Conservation (phyloP, 2,888 invertebrate genomes). For the Catocala nupta region DNA sequence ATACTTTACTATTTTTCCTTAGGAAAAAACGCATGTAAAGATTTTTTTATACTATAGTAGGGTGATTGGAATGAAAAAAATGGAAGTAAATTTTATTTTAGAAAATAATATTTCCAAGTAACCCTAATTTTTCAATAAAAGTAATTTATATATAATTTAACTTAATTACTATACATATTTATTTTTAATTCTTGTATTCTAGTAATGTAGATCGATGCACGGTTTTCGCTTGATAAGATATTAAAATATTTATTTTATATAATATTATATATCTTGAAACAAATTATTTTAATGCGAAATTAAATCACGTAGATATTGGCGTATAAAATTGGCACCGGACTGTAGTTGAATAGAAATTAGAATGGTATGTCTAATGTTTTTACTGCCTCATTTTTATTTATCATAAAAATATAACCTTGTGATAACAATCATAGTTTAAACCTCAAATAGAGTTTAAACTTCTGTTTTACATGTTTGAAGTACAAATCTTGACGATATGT, state of each 20-base stretch:
- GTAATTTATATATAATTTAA: constrained; percentile 25
- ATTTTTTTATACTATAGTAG: constrained; percentile 26
- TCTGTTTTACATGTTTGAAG: too few species aligned
- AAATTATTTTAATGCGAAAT: constrained; percentile 27
- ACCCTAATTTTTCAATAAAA: constrained; percentile 43
- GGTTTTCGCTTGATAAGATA: constrained; percentile 57
- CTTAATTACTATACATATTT: constrained; percentile 19
- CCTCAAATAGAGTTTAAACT: too few species aligned
- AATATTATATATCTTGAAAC: constrained; percentile 11
- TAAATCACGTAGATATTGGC: constrained; percentile 45
- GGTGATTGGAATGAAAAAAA: constrained; percentile 36
- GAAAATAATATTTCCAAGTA: constrained; percentile 46
- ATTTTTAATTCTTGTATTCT: constrained; percentile 27
- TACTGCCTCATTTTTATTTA: background rate
- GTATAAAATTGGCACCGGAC: constrained; percentile 42
- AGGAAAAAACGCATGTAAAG: constrained; percentile 37
- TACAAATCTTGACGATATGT: too few species aligned
- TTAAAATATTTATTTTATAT: constrained; percentile 46
- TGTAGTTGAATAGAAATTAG: constrained; percentile 26
- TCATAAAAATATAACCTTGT: too few species aligned
- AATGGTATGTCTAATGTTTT: constrained; percentile 6
- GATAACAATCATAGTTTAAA: too few species aligned
- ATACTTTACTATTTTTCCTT: constrained; percentile 28
- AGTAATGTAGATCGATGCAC: constrained; percentile 60
- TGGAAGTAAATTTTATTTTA: constrained; percentile 20